phyloP scores from a whole-genome alignment of 2,113 vertebrate genomes.

The Tragelaphus imberbis region DNA sequence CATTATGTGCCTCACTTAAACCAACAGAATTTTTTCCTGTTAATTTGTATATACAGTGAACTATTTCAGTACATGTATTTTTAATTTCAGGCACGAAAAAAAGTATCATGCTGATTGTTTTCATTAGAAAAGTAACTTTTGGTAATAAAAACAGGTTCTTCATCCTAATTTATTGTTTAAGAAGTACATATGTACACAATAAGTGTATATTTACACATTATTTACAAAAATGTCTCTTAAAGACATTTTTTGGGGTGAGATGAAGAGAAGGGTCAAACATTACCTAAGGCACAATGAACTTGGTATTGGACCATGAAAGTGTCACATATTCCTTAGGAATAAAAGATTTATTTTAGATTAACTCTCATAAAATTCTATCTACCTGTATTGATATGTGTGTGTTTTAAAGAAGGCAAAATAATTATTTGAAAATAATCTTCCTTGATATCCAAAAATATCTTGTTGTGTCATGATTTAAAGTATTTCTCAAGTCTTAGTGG shows the following conservation, averaged over 20 bases:
- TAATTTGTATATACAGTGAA: neutral
- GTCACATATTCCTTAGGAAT: neutral
- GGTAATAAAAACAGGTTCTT: neutral
- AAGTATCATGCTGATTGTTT: neutral
- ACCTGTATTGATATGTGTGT: neutral
- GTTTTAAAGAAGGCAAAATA: neutral
- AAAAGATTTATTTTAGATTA: neutral
- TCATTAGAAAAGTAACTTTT: neutral
- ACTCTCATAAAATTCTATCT: neutral
- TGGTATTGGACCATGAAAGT: neutral
- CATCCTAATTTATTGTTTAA: neutral
- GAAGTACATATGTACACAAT: neutral
- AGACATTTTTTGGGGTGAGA: neutral
- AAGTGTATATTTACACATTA: neutral
- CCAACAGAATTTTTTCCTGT: neutral
- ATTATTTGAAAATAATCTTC: neutral
- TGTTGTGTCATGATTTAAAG: neutral
- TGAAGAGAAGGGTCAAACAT: neutral
- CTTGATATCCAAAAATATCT: neutral
- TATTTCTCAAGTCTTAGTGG: neutral
- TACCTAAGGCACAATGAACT: neutral
- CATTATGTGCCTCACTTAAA: neutral
- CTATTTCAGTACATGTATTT: neutral
- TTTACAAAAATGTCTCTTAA: neutral
- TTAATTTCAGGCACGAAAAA: neutral